phyloP scores from a whole-genome alignment of 2,888 invertebrate species.

The Gastracanthus pulcherrimus region DNA sequence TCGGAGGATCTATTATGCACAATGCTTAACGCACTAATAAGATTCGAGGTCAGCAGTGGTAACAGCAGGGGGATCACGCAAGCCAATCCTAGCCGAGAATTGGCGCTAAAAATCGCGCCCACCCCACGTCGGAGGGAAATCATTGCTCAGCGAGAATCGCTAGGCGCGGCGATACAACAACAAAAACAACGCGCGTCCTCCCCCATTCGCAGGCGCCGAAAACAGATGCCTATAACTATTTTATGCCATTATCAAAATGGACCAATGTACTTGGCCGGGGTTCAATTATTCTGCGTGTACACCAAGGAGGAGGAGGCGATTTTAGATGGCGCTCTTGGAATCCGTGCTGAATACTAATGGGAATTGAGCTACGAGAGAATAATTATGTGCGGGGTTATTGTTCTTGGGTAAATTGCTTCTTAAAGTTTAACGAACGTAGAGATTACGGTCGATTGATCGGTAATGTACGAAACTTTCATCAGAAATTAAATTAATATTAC shows the following conservation, averaged over 20 bases:
- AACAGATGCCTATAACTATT: constrained; percentile 40
- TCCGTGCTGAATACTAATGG: constrained; percentile 19
- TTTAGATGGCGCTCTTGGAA: no score
- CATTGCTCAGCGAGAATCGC: not conserved
- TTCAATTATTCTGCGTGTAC: not conserved
- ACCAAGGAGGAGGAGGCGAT: not conserved
- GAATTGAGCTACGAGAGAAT: no score
- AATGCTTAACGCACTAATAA: not conserved
- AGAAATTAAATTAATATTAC: not conserved
- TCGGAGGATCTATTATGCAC: not conserved
- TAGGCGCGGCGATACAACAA: no score
- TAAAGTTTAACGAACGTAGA: constrained; percentile 4
- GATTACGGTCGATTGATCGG: not conserved
- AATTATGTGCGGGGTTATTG: not conserved
- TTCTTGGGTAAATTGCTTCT: not conserved
- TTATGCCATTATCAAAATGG: constrained; percentile 34
- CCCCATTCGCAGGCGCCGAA: not conserved
- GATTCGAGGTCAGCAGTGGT: no score
- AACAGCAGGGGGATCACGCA: not conserved
- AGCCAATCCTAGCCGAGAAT: no score
- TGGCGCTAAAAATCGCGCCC: not conserved
- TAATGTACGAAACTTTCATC: not conserved
- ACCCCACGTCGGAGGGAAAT: not conserved
- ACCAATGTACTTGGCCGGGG: constrained; percentile 19
- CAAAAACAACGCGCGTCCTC: no score